Base-by-base conservation (phyloP, 2,888 invertebrate species). In the Glyphotaelius pellucidus region DNA sequence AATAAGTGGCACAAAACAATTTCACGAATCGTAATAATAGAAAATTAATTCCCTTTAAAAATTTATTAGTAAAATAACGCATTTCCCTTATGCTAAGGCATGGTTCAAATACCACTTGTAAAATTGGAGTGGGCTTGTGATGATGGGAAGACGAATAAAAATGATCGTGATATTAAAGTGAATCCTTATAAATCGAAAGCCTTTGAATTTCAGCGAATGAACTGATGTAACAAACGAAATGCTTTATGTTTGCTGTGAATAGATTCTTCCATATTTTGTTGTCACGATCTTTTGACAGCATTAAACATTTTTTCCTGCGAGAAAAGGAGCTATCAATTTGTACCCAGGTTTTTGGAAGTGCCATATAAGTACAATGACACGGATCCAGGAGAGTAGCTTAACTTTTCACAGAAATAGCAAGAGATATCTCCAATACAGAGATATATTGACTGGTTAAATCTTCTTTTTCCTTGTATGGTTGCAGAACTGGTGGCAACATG, bases 191-290 rank as follows among this genome's bases (percentile, higher is more conserved):
- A 88, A 67, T 88, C 79, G 67, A 88, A 88, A 88, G 32, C 32
- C 79, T 38, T 86, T n/a, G 38, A 86, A 86, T 38, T 42, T 88
- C 67, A 52, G 25, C 30, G 31, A 31, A 79, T 30, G 32, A 67
- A 25, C 19, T 88, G 88, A 67, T 30, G 19, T 52, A 30, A 88
- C 31, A 90, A 35, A 92, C 35, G 88, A 92, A 89, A 92, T 90
- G 88, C 83, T 88, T 92, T 88, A 92, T 90, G 88, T 92, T 67
- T 80, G 79, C 47, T 32, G 81, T 80, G 86, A 90, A 90, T 80
- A 47, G 80, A 67, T 52, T 86, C 79, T 87, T 84, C 52, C 19
- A 52, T 42, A 12, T 38, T 83, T 83, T 83, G 83, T 83, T 83
- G 83, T 83, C 83, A 83, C 83, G 9, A 35, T 35, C 0, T 67